Evolutionary conservation across 2,888 invertebrate species (phyloP).

Genomic region (Zeuzera pyrina): DNA sequence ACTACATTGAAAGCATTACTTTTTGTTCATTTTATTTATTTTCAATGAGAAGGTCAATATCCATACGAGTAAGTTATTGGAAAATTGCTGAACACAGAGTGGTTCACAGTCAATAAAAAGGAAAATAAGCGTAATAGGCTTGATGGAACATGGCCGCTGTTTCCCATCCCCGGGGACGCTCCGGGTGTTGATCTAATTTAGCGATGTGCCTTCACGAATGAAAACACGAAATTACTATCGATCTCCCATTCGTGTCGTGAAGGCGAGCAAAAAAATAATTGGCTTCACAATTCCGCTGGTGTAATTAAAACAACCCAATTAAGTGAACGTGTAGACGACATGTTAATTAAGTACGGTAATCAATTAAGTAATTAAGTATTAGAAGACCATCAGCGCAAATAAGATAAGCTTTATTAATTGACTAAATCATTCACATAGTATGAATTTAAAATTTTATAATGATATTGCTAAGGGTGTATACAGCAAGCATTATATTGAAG

Average conservation of each 20-base stretch:
- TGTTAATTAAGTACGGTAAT: conserved; percentile 35
- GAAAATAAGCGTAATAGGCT: conserved; percentile 37
- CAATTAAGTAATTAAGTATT: conserved; percentile 28
- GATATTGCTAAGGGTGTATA: no score
- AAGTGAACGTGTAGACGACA: conserved; percentile 26
- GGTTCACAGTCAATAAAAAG: conserved; percentile 35
- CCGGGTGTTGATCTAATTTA: conserved; percentile 41
- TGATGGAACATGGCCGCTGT: conserved; percentile 33
- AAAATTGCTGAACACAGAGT: conserved; percentile 22
- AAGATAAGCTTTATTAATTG: no score
- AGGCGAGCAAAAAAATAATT: conserved; percentile 2
- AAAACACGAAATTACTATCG: conserved; percentile 24
- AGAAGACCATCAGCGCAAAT: conserved; percentile 20
- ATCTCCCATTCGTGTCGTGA: conserved; percentile 8
- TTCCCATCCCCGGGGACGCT: conserved; percentile 27
- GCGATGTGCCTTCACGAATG: conserved; percentile 20
- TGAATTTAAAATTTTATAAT: no score
- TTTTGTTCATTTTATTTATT: conserved; percentile 22
- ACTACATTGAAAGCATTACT: no score
- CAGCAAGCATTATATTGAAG: no score
- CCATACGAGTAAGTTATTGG: conserved; percentile 23
- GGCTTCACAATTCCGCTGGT: not conserved
- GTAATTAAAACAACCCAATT: conserved; percentile 28
- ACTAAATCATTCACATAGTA: no score
- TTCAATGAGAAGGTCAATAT: conserved; percentile 19